Evolutionary conservation across 2,113 vertebrate genomes (phyloP).

Genomic region (Varanus salvator): DNA sequence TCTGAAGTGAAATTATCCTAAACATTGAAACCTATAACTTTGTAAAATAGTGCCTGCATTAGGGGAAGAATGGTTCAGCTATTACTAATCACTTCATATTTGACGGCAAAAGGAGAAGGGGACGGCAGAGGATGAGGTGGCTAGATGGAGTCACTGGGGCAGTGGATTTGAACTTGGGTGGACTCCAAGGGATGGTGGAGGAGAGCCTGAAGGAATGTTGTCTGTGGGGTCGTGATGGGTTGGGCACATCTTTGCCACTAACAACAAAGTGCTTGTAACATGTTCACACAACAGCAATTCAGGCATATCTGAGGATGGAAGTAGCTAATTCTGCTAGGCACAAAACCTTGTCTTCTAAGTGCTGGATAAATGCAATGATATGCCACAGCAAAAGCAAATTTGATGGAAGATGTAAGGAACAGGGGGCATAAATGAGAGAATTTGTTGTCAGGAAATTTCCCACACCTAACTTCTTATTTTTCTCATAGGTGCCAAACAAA

Average conservation of each 20-base stretch:
- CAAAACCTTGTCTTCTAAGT: not conserved
- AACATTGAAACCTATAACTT: not conserved
- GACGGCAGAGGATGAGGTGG: too few species aligned
- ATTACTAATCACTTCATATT: not conserved
- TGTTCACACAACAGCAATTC: not conserved
- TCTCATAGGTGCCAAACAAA: slow-evolving; percentile 86
- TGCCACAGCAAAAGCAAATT: not conserved
- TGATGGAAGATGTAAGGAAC: not conserved
- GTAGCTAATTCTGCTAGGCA: not conserved
- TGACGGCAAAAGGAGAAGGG: too few species aligned
- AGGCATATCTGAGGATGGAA: not conserved
- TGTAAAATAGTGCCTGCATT: not conserved
- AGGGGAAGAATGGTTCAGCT: not conserved
- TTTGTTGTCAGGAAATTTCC: not conserved
- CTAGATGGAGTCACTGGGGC: too few species aligned
- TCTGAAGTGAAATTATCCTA: not conserved
- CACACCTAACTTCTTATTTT: slow-evolving; percentile 23
- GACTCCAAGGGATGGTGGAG: too few species aligned
- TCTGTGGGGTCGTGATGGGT: too few species aligned
- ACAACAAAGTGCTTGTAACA: too few species aligned
- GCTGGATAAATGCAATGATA: not conserved
- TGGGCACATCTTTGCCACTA: too few species aligned
- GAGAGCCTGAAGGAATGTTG: too few species aligned
- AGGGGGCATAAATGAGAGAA: not conserved
- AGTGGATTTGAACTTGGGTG: too few species aligned